These are phyloP conservation scores for Drosophila testacea DNA, from an alignment of 2,888 invertebrate species.

Conservation along the genomic window DNA sequence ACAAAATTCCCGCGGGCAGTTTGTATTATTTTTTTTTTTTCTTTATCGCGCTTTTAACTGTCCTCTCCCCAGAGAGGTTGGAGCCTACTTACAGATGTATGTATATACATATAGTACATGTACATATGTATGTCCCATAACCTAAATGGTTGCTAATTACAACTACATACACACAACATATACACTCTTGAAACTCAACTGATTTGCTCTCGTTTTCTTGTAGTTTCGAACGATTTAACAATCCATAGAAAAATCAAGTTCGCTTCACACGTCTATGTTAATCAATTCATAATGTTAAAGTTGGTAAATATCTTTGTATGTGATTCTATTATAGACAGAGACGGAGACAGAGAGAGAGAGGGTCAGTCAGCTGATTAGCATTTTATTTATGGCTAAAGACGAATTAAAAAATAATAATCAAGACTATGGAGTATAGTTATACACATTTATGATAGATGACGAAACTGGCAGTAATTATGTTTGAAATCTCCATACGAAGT, in stretches of 20 bases:
- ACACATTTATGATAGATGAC: not conserved
- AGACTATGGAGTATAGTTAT: not conserved
- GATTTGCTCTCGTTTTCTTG: conserved; percentile 51
- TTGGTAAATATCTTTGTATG: conserved; percentile 26
- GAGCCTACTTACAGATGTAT: conserved; percentile 10
- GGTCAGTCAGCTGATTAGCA: conserved; percentile 62
- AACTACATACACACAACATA: conserved; percentile 41
- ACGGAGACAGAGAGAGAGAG: conserved; percentile 1
- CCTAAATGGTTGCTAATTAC: conserved; percentile 59
- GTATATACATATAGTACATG: not conserved
- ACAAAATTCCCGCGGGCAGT: conserved; percentile 69
- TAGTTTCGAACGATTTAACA: conserved; percentile 48
- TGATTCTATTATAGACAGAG: not conserved
- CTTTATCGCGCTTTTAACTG: conserved; percentile 30
- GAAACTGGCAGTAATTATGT: not conserved
- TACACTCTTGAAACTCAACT: conserved; percentile 1
- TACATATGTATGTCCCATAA: conserved; percentile 12
- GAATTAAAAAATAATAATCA: conserved; percentile 28
- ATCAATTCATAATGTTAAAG: conserved; percentile 72
- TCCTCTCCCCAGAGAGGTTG: conserved; percentile 33
- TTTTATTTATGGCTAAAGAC: conserved; percentile 52
- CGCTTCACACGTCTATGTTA: conserved; percentile 67
- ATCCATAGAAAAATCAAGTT: conserved; percentile 74
- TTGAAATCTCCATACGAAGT: not conserved
- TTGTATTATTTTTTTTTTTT: conserved; percentile 35